A percentile compares a stretch with the other conserved stretches of the same genome.
phyloP scores from a whole-genome alignment of 2,888 invertebrate genomes.

The Eulithis testata region DNA sequence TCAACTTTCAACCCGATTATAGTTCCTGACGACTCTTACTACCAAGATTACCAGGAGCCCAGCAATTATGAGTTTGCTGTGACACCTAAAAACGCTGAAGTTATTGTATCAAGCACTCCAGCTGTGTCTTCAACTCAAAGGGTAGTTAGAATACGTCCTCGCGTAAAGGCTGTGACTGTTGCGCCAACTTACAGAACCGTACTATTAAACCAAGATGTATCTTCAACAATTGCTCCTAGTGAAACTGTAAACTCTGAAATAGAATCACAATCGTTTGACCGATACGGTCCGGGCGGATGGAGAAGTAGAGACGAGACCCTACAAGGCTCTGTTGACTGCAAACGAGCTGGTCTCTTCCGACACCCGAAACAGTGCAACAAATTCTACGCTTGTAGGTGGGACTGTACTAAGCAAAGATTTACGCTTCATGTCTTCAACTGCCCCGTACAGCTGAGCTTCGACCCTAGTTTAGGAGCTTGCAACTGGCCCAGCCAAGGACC shows the following conservation, averaged over 20 bases:
- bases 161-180: conserved; percentile 69
- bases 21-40: conserved; percentile 78
- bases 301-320: conserved; percentile 85
- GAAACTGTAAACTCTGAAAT: conserved; percentile 54
- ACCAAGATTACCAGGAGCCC: conserved; percentile 73
- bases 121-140: conserved; percentile 63
- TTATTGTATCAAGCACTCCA: conserved; percentile 65
- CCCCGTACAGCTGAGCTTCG: conserved; percentile 91
- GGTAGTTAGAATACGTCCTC: conserved; percentile 63
- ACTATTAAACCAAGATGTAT: conserved; percentile 66
- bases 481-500: conserved; percentile 93
- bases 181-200: conserved; percentile 77
- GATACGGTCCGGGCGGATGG: conserved; percentile 86
- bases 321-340: conserved; percentile 85
- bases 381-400: conserved; percentile 93
- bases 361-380: conserved; percentile 92
- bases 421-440: conserved; percentile 91
- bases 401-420: conserved; percentile 89
- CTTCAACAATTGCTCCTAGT: conserved; percentile 52
- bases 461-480: conserved; percentile 89
- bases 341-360: conserved; percentile 86
- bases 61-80: conserved; percentile 59
- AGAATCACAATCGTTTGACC: conserved; percentile 81
- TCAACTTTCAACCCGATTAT: conserved; percentile 79
- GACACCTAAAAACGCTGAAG: conserved; percentile 58